Base-by-base conservation (phyloP, 2,113 vertebrate species). In the Entomyzon cyanotis region DNA sequence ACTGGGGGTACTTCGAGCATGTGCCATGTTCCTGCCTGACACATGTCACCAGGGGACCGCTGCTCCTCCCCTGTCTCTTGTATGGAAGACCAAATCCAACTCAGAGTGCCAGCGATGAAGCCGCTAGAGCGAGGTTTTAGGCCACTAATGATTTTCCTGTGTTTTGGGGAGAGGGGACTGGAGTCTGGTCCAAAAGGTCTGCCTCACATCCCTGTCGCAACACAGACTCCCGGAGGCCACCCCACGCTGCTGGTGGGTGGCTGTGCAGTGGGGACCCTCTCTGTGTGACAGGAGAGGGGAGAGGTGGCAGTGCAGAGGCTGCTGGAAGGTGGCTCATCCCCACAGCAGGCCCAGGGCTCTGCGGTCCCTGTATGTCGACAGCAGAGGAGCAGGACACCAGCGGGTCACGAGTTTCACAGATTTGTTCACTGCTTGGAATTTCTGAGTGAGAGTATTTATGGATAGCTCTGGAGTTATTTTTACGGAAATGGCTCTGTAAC, bases 401-500 rank as follows among this genome's bases (percentile, higher is more conserved):
- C 68, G 76, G 95, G 95, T 96, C 95, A 94, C 4, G 8, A 80
- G 83, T 94, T 96, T 94, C 93, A 92, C 71, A 77, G 88, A 69
- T 90, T 79, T 86, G 68, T 90, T 96, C 83, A 24, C 62, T 94
- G 88, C 83, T 77, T 87, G 92, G 93, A 90, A 63, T 87, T 93
- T 93, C 91, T 94, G 39, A 94, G 80, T 4, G n/a, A 87, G 86
- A 89, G 49, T 94, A 92, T 96, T 97, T 95, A 96, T 94, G 96
- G 95, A 81, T 68, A 86, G 47, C 70, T 93, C 71, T 84, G 92
- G 67, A 93, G 83, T 84, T 94, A 95, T 96, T 94, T 96, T 97
- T 94, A 71, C 0, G 5, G 86, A 94, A 93, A 90, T 84, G 88
- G 58, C 65, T 94, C 71, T 71, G 88, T 94, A 96, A 93, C 92